A percentile compares a stretch with the other conserved stretches of the same genome.
Evolutionary conservation across 2,797 vertebrate genomes (phyloP).

Genomic region (Eremophila alpestris): DNA sequence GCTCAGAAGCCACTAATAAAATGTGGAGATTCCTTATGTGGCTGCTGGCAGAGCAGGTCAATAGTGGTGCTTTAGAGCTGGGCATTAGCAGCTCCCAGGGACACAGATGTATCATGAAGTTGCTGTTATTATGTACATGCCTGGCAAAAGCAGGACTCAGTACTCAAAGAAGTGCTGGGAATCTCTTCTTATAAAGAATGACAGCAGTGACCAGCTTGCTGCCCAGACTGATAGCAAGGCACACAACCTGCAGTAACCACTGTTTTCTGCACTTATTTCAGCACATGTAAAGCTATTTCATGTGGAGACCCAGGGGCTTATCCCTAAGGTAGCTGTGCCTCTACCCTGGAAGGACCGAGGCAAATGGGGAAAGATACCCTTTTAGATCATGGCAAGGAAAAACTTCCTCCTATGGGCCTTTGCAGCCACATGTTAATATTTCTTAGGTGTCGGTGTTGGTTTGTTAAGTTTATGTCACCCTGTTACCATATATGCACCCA

Average conservation of each 20-base stretch:
- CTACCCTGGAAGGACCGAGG: too few relatives aligned
- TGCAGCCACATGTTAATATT: too few relatives aligned
- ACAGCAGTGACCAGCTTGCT: background rate
- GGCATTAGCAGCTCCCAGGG: background rate
- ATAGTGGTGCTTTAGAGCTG: conserved; percentile 20
- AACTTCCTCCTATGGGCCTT: too few relatives aligned
- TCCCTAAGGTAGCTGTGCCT: too few relatives aligned
- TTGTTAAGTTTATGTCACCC: too few relatives aligned
- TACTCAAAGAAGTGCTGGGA: background rate
- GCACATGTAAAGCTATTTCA: background rate
- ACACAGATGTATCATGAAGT: conserved; percentile 7
- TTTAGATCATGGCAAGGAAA: too few relatives aligned
- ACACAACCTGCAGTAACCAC: background rate
- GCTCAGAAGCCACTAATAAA: conserved; percentile 66
- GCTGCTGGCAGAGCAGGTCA: conserved; percentile 34
- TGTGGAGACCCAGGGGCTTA: too few relatives aligned
- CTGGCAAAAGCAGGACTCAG: background rate
- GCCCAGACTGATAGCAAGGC: background rate
- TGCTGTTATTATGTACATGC: background rate
- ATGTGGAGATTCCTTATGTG: conserved; percentile 3
- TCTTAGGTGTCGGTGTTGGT: too few relatives aligned
- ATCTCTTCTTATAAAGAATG: background rate
- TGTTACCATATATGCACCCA: too few relatives aligned
- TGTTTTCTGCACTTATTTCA: background rate
- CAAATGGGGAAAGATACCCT: too few relatives aligned